Conservation (phyloP, 2,797 vertebrate species). For the Myotis pilosus region DNA sequence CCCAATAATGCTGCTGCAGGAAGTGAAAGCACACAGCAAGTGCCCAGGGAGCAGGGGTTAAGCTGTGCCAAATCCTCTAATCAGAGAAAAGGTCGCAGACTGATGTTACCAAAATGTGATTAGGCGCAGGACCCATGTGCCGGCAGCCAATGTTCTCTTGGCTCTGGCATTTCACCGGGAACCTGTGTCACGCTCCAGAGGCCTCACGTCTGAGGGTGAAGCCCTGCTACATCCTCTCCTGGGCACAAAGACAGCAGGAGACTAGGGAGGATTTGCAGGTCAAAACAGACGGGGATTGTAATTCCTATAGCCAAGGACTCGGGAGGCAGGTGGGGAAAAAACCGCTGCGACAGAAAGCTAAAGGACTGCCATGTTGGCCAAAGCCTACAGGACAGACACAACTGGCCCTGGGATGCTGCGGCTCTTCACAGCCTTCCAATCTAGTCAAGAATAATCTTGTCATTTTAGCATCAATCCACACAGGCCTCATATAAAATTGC, state of each 20-base stretch:
- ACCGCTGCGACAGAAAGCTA: constrained; percentile 50
- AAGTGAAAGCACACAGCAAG: constrained; percentile 66
- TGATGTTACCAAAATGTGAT: constrained; percentile 86
- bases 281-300: constrained; percentile 70
- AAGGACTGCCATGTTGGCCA: constrained; percentile 70
- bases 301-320: constrained; percentile 60
- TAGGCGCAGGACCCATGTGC: constrained; percentile 77
- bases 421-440: constrained; percentile 68
- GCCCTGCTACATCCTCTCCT: constrained; percentile 66
- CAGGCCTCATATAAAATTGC: constrained; percentile 61
- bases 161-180: constrained; percentile 70
- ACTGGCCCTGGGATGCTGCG: constrained; percentile 54
- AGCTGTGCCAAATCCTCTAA: constrained; percentile 82
- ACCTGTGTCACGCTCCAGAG: constrained; percentile 70
- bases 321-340: constrained; percentile 59
- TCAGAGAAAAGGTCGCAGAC: constrained; percentile 85
- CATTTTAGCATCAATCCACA: constrained; percentile 69
- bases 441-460: constrained; percentile 59
- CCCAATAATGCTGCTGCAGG: constrained; percentile 77
- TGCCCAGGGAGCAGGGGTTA: constrained; percentile 74
- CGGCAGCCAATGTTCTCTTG: constrained; percentile 81
- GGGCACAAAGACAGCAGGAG: constrained; percentile 74
- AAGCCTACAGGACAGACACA: constrained; percentile 75
- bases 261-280: constrained; percentile 79
- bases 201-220: constrained; percentile 51